Base-by-base conservation (phyloP, 1,140 invertebrate genomes). In the Cydia splendana region DNA sequence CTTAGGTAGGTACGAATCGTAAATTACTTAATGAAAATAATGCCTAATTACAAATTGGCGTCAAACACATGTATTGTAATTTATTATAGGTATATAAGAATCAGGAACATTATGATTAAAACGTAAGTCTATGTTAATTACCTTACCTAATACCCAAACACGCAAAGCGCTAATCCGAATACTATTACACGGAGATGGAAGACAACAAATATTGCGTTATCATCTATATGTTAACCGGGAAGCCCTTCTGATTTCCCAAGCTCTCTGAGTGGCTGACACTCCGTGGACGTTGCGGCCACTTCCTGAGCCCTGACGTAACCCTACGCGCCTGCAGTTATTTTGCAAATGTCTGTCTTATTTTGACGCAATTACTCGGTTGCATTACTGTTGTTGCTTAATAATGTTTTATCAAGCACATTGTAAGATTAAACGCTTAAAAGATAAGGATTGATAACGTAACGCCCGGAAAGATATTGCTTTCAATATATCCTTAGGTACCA, bases 271-370 rank as follows among this genome's bases (percentile, higher is more conserved):
- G 12, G 28, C 24, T 34, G 65, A 65, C 65, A 30, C 65, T 30
- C n/a, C 9, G 28, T 65, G 65, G 65, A 65, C 28, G 28, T 65
- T 65, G 65, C 15, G 73, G 48, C 73, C n/a, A 73, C 80, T 84
- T 84, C 80, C 80, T 79, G 71, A 45, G 65, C 38, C 51, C 74
- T 79, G 77, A 80, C 80, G 76, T 77, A 80, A 79, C 71, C 24
- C 24, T 15, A 13, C 30, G 62, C 6, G 69, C 69, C 65, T 77
- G 75, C 75, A 62, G 76, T 71, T 38, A 53, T 78, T 78, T 76
- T 75, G 67, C 65, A 74, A 80, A 78, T 76, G 76, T 45, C 65
- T 69, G 62, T 28, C 18, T 76, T 67, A 67, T 76, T 67, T 67
- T 67, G 28, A 67, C 65, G 65, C 65, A 67, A 67, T 67, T 34